phyloP scores from a whole-genome alignment of 2,888 invertebrate genomes.

The Loripinus fragilis region DNA sequence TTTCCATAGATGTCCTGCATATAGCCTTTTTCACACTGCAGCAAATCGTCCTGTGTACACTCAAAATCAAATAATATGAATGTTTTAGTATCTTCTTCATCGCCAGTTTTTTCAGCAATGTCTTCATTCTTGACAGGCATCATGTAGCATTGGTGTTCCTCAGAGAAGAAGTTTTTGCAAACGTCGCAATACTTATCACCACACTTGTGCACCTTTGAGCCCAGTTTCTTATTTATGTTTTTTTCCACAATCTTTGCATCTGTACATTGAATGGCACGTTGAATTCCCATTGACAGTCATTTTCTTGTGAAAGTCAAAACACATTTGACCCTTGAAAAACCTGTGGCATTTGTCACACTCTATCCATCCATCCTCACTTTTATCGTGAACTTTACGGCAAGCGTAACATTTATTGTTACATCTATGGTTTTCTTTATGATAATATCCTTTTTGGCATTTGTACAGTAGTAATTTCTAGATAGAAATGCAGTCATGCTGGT shows the following conservation, averaged over 20 bases:
- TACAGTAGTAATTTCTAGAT: conserved; percentile 30
- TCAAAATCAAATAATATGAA: not conserved
- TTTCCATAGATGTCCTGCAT: not conserved
- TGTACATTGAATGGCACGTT: conserved; percentile 1
- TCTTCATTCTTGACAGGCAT: not conserved
- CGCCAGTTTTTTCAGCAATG: no score
- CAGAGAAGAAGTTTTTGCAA: not conserved
- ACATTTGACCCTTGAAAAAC: not conserved
- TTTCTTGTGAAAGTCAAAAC: conserved; percentile 23
- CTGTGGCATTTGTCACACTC: conserved; percentile 26
- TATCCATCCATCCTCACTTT: conserved; percentile 10
- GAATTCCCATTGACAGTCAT: conserved; percentile 26
- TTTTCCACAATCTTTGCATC: no score
- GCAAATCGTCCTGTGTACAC: not conserved
- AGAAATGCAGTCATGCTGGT: conserved; percentile 35
- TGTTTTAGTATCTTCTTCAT: not conserved
- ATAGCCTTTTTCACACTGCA: not conserved
- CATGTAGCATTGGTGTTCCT: conserved; percentile 19
- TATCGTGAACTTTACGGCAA: conserved; percentile 24
- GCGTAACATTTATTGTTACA: conserved; percentile 31
- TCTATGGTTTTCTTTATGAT: conserved; percentile 26
- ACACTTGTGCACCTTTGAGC: no score
- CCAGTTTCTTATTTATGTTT: no score
- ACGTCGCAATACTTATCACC: conserved; percentile 1
- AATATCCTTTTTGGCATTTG: conserved; percentile 36